Evolutionary conservation across 23 tunicate genomes (phyloP), one percentile per base, ranked within the genome.

Genomic region (Styela clava): DNA sequence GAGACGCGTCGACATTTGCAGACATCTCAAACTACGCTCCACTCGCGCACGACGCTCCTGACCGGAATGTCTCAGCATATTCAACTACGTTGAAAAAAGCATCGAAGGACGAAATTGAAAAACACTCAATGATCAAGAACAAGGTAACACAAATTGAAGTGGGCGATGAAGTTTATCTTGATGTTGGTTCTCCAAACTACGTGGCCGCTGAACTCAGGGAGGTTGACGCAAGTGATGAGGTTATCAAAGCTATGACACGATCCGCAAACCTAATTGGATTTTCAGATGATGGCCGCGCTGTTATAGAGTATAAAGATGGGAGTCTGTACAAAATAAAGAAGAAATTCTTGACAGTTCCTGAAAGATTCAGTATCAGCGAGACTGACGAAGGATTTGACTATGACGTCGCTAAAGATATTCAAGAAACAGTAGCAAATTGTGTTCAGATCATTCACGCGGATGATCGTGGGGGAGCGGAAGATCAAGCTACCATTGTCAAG

Each of bases 301-400:
- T 73, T 31, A 34, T 73, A 23, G 19, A 73, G 22, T 73, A 73
- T 56, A 35, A 1, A 34, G 56, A 73, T 33, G 61, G 78, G 27
- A 73, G 56, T 24, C 30, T 0, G n/a, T 2, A 73, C 22, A 73
- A 73, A 73, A 73, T 73, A 61, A 73, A 73, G n/a, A 73, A 31
- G 51, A 73, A 73, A n/a, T 73, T 73, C 16, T 31, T 73, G 19
- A 73, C 78, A 33, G 78, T 73, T 16, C 78, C 78, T 16, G 71
- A 65, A 65, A 65, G 31, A 28, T 65, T 65, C 71, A 65, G 16
- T 16, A 65, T 65, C 9, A 26, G 31, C 7, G 71, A 28, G 9
- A 65, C 9, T 16, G 31, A 25, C 16, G 71, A 65, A 25, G 71
- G 71, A 65, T 7, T 65, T 5, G 71, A 28, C 7, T 65, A 5